A percentile compares a stretch with the other conserved stretches of the same genome.
phyloP scores from a whole-genome alignment of 2,113 vertebrate genomes.

The Saccopteryx bilineata region DNA sequence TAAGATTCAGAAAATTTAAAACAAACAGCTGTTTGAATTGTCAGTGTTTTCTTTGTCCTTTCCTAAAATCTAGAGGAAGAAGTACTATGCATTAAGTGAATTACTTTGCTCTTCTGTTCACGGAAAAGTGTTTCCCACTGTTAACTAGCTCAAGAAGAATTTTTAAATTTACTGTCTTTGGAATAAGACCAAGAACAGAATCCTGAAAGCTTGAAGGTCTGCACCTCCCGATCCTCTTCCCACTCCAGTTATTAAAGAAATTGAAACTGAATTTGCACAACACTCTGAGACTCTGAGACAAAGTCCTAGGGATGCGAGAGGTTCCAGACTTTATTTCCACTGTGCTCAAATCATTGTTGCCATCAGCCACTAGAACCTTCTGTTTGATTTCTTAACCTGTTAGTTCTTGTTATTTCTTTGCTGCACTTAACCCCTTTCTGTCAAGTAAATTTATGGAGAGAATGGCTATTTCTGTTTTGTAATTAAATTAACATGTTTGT shows the following conservation, averaged over 20 bases:
- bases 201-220: constrained; percentile 89
- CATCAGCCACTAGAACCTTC: constrained; percentile 71
- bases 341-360: constrained; percentile 80
- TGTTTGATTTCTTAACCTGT: constrained; percentile 73
- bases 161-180: constrained; percentile 84
- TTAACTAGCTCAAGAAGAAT: constrained; percentile 81
- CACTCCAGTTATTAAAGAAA: constrained; percentile 62
- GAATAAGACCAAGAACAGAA: constrained; percentile 83
- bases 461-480: constrained; percentile 87
- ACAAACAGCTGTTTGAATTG: constrained; percentile 82
- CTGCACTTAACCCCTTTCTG: constrained; percentile 84
- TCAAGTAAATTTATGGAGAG: constrained; percentile 84
- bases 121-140: constrained; percentile 84
- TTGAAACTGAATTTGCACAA: constrained; percentile 83
- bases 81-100: constrained; percentile 88
- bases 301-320: constrained; percentile 59
- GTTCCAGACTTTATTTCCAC: constrained; percentile 82
- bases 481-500: constrained; percentile 88
- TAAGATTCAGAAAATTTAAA: constrained; percentile 86
- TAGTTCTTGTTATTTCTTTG: constrained; percentile 75
- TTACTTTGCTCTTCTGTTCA: constrained; percentile 84
- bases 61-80: constrained; percentile 77
- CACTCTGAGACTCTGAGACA: constrained; percentile 61
- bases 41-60: constrained; percentile 78
- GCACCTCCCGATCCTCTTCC: constrained; percentile 81